Evolutionary conservation across 2,113 vertebrate species (phyloP), one percentile per base, ranked within the genome.

Genomic region (Hyperoodon ampullatus): DNA sequence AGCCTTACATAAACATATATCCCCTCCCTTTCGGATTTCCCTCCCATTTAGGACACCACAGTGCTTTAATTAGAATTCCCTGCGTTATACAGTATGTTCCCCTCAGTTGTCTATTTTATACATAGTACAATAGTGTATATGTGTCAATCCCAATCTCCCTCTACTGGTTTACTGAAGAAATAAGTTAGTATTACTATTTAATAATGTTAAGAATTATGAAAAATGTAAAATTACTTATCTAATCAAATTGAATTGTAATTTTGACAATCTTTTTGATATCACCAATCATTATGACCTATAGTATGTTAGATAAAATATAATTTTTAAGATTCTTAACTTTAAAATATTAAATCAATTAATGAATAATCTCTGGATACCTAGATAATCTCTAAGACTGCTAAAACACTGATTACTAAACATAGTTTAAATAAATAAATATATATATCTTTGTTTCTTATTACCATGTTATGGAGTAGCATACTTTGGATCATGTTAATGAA

Each of bases 281-380:
- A 90, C 33, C n/a, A 91, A 23, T 85, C 15, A 80, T 74, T 75
- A 44, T 55, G 16, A 75, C 82, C 19, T 81, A 26, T 28, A 61
- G 33, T 24, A 70, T 66, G 33, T 88, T 70, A 82, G 60, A 63
- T 77, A 24, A 92, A 92, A 61, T 30, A 83, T 63, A 42, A 63
- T 72, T 75, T 96, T 39, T 89, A n/a, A 81, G 74, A 84, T 71
- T 47, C 16, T 94, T 95, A 80, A 81, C 35, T 89, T 71, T 90
- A 80, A 83, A 71, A 60, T 78, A 71, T 39, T 81, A 35, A 61
- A 55, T 53, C 23, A 85, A 88, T 19, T 83, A 77, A 65, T 88
- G 30, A 88, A 47, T 90, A 19, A 72, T 83, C 21, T 83, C 74
- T 70, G 58, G 16, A 78, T 61, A 42, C 16, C 9, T 55, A 94